Base-by-base conservation (phyloP, 2,797 vertebrate genomes). In the Oryzias sinensis region DNA sequence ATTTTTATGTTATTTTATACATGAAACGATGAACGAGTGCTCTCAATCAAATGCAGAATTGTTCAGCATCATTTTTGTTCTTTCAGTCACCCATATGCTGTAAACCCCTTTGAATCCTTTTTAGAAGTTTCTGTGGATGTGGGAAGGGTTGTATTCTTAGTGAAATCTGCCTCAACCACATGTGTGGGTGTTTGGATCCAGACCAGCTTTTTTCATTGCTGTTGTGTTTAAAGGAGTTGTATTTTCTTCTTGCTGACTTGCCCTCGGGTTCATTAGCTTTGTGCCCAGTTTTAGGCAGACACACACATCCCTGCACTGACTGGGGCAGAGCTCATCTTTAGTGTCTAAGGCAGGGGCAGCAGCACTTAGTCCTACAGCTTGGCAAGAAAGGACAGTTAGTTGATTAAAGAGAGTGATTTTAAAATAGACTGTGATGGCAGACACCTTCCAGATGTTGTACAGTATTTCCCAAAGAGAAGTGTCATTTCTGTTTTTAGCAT, bases 341-440 rank as follows among this genome's bases (percentile, higher is more conserved):
- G 33, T 37, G 33, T 13, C 33, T 11, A 13, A 37, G 33, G 33
- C 9, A 9, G 29, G 59, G 51, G 43, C 29, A 13, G 42, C 54
- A 22, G 33, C 5, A 48, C 5, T 49, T 58, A 69, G 61, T 20
- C 63, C 70, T 75, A 72, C 54, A 82, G 42, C 70, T 52, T 70
- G 57, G 56, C 68, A 75, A 49, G 76, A 79, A 80, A 85, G 56
- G 44, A 77, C 49, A 67, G 75, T 74, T 79, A 59, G 46, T 50
- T 66, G 49, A 49, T 51, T 50, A 62, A 56, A 69, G 56, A 51
- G 45, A 62, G 57, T 61, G 14, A 77, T 88, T 90, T 87, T 88
- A 87, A 82, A 87, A 70, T 43, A 58, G 68, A 59, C 60, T 74
- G 70, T 76, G 71, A 78, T 77, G 65, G 79, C 75, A 80, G 58